Evolutionary conservation across 2,113 vertebrate species (phyloP), one percentile per base, ranked within the genome.

Genomic region (Rutilus rutilus): DNA sequence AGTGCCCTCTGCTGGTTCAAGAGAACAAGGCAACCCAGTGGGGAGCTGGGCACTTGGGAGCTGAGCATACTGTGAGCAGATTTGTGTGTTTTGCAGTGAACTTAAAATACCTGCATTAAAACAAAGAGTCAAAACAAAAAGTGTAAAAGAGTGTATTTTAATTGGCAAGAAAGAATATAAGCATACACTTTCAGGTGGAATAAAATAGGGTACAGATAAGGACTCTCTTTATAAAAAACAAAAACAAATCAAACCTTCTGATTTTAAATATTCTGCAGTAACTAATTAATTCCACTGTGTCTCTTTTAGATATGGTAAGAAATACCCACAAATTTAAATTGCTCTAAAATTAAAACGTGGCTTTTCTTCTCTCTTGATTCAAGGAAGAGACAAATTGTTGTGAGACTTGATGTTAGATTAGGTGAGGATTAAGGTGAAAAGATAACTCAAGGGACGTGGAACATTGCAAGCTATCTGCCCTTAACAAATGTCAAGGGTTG

Each of bases 1-100:
- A 86, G 82, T 85, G 57, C 87, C 89, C 78, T 84, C 87, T 86
- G 36, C 74, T 86, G 89, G 50, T 45, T 71, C 17, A 54, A 57
- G 27, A 62, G 5, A 83, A 73, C 50, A 47, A 52, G 4, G 27
- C 39, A 57, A 57, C 23, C 3, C 59, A 64, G 47, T 39, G 50
- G 27, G 27, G 21, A 60, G n/a, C 30, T 27, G 19, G 33, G 8
- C 62, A 67, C 9, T 39, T 60, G 60, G 75, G 78, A 23, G 8
- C 57, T 4, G 47, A 82, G 27, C 50, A 39, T 9, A 57, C 21
- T 52, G 7, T n/a, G n/a, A 42, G 6, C n/a, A 33, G 42, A 75
- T 60, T 23, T 15, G 25, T 84, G 39, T 79, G 27, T 39, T 19
- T 65, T 36, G 57, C 33, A 62, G 42, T 69, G 23, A n/a, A n/a